phyloP scores from a whole-genome alignment of 2,888 invertebrate genomes.

The Tetragonula carbonaria region DNA sequence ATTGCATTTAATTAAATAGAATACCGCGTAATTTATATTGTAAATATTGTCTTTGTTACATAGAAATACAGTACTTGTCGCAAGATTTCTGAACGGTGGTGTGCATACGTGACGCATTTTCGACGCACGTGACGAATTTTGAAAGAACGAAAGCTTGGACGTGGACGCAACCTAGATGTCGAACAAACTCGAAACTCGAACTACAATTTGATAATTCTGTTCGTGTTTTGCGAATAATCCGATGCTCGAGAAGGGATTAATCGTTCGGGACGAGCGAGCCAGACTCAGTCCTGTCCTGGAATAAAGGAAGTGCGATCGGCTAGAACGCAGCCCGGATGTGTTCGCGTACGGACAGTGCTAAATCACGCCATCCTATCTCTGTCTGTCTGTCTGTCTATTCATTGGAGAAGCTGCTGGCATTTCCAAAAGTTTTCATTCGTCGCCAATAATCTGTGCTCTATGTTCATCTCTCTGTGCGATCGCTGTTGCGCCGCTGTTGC shows the following conservation, averaged over 20 bases:
- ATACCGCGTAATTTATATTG: no score
- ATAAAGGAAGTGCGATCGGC: not conserved
- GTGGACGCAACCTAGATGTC: not conserved
- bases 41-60: no score
- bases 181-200: not conserved
- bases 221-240: not conserved
- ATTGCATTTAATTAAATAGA: no score
- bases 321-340: constrained; percentile 5
- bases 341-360: constrained; percentile 30
- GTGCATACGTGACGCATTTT: not conserved
- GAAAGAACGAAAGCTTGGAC: not conserved
- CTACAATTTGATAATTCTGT: not conserved
- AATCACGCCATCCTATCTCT: constrained; percentile 49
- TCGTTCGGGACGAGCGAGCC: constrained; percentile 10
- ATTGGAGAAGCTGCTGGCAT: constrained; percentile 52
- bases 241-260: not conserved
- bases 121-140: not conserved
- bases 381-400: constrained; percentile 60
- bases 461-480: constrained; percentile 66
- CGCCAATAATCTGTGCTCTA: constrained; percentile 61
- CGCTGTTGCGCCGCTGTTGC: constrained; percentile 67
- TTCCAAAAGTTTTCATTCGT: constrained; percentile 47
- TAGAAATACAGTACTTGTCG: no score
- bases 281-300: not conserved
- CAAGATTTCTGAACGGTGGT: no score